Conservation (phyloP, 2,797 vertebrate species). For the Lophotriccus pileatus region DNA sequence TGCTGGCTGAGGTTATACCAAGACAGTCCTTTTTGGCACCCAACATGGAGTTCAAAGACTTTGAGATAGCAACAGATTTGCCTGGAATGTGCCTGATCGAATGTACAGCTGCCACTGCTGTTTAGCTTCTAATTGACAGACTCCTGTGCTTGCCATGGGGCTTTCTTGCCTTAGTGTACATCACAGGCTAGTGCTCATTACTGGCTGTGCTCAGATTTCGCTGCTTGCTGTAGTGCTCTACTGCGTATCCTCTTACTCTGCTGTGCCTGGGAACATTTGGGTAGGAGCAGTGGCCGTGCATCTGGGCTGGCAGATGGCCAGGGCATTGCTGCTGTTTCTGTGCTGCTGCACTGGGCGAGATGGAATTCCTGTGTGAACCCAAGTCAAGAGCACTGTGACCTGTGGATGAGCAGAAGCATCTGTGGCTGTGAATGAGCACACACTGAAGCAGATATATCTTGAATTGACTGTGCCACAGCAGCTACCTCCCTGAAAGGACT, state of each 20-base stretch:
- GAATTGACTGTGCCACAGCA: background rate
- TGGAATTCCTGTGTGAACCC: background rate
- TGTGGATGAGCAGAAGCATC: background rate
- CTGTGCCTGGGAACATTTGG: background rate
- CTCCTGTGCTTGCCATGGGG: background rate
- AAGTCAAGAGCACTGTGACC: fast-evolving
- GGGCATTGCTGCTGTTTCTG: background rate
- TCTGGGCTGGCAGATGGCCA: background rate
- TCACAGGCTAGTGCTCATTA: background rate
- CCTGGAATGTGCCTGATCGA: background rate
- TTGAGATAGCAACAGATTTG: background rate
- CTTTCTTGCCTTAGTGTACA: background rate
- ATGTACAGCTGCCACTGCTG: background rate
- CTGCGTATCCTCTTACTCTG: background rate
- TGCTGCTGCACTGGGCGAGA: background rate
- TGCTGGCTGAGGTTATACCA: background rate
- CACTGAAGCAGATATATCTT: background rate
- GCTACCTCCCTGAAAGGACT: background rate
- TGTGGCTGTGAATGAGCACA: background rate
- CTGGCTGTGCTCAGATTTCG: background rate
- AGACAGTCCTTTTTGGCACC: background rate
- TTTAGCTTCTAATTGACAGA: background rate
- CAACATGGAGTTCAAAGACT: background rate
- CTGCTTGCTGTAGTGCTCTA: background rate
- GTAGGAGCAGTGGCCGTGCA: background rate